Base-by-base conservation (phyloP, 2,113 vertebrate species). In the Trochalopteron elliotii region DNA sequence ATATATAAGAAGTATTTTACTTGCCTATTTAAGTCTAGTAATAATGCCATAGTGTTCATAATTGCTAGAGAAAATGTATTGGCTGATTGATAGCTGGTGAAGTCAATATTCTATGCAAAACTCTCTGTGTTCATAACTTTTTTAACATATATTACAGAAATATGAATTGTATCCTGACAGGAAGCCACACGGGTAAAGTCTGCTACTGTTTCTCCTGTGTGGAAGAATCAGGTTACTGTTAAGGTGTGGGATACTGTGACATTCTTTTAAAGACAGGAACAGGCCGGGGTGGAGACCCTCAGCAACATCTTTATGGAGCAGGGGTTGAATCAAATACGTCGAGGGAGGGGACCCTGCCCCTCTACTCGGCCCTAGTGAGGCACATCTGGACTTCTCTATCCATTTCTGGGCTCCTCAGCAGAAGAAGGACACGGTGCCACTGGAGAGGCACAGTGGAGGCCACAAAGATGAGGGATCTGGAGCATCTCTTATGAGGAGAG, bases 151-250 rank as follows among this genome's bases (percentile, higher is more conserved):
- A 7, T 31, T 64, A 20, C 3, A 31, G 37, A 44, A 81, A 31
- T 12, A 53, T 0, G 1, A 31, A 20, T 37, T 42, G 8, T 47
- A 64, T 60, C 10, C 30, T 25, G 63, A 60, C 25, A 44, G 67
- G 40, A 35, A 37, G 30, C 15, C 15, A 22, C 7, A 1, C 0
- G 1, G 7, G 33, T 5, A 11, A 15, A 39, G 5, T 35, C 45
- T 35, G 64, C 15, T 30, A 10, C 25, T 16, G 3, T n/a, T 55
- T 37, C 76, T 80, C n/a, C 63, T 14, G 3, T 3, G 31, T 7
- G 20, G 20, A 63, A 42, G 12, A 57, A 19, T 5, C 4, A 9
- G 12, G 31, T 31, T 39, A 18, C 14, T 30, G 42, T 14, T 24
- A n/a, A 20, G 5, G 8, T 31, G 2, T 1, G 22, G 16, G 23